Evolutionary conservation across 2,113 vertebrate genomes (phyloP).

Genomic region (cat (Felis catus)): DNA sequence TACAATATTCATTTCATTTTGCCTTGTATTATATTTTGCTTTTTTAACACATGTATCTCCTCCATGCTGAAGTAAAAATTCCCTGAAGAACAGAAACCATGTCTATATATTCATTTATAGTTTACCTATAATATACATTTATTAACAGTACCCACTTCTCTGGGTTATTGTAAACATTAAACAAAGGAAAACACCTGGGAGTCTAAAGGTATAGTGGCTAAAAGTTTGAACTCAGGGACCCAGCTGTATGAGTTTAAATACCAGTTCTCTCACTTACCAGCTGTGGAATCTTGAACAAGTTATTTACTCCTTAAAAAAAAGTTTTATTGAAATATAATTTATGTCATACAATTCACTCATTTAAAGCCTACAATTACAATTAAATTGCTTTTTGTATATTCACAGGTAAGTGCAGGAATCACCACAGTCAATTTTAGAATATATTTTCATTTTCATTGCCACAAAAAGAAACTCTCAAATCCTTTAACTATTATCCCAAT

Average conservation of each 20-base stretch:
- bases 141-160: not conserved
- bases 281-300: not conserved
- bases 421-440: not conserved
- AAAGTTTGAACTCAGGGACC: not conserved
- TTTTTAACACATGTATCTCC: not conserved
- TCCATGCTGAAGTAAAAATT: not conserved
- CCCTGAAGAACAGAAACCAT: not conserved
- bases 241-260: not conserved
- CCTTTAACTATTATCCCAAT: not conserved
- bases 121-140: not conserved
- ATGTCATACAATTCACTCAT: not conserved
- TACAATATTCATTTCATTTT: not conserved
- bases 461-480: not conserved
- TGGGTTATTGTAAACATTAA: slow-evolving; percentile 22
- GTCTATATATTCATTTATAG: not conserved
- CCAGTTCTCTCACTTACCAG: not conserved
- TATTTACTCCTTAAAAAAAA: not conserved
- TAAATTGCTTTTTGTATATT: not conserved
- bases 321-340: not conserved
- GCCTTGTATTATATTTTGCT: not conserved
- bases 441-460: not conserved
- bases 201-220: not conserved
- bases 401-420: not conserved
- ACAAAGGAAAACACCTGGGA: not conserved
- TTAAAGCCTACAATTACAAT: not conserved